A percentile compares a stretch with the other conserved stretches of the same genome.
These are phyloP conservation scores for Limnodromus scolopaceus DNA, from an alignment of 2,797 vertebrate genomes.

Conservation along the genomic window DNA sequence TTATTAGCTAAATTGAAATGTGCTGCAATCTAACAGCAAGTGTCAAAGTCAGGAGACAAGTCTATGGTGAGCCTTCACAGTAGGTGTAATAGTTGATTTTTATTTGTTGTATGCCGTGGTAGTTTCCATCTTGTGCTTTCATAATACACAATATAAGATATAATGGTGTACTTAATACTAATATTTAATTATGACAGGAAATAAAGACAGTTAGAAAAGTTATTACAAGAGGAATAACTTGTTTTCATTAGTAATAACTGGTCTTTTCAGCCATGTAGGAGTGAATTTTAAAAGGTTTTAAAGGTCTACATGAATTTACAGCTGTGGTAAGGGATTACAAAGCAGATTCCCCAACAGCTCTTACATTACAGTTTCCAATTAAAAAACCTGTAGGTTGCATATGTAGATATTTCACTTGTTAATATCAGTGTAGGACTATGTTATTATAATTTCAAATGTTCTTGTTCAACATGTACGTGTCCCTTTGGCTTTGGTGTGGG, in stretches of 20 bases:
- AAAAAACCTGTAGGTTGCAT: neutral
- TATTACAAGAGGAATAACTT: neutral
- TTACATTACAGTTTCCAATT: neutral
- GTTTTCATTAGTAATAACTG: neutral
- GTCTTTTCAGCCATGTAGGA: neutral
- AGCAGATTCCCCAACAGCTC: neutral
- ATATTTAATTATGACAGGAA: neutral
- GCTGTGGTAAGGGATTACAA: neutral
- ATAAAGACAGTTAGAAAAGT: neutral
- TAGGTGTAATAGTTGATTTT: neutral
- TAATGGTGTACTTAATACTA: neutral
- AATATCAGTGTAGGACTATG: neutral
- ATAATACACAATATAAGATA: neutral
- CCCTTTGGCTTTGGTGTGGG: neutral
- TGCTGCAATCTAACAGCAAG: neutral
- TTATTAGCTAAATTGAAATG: neutral
- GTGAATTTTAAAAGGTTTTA: neutral
- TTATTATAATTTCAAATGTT: neutral
- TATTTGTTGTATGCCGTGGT: neutral
- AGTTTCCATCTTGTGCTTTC: neutral
- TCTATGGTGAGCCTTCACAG: neutral
- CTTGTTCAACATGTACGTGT: neutral
- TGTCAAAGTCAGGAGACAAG: neutral
- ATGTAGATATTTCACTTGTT: neutral
- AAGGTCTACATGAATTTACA: neutral